phyloP scores from a whole-genome alignment of 2,797 vertebrate genomes.

The Pachyuromys duprasi region DNA sequence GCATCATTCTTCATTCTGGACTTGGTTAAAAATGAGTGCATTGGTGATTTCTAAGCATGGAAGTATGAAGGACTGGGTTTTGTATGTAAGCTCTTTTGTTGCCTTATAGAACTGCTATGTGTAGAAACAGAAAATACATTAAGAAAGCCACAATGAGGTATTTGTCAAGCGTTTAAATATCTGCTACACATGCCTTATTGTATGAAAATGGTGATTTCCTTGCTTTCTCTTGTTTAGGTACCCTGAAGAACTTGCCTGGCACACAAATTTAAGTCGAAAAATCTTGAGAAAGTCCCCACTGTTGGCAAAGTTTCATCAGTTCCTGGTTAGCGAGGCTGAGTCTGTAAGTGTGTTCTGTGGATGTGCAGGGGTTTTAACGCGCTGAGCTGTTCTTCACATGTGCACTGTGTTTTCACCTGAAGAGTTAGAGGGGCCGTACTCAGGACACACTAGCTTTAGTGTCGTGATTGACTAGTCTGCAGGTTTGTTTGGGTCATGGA shows the following conservation, averaged over 20 bases:
- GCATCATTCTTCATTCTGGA: background rate
- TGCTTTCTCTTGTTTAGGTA: constrained; percentile 90
- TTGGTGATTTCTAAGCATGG: background rate
- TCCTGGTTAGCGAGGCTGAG: constrained; percentile 98
- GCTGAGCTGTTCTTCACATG: accelerated
- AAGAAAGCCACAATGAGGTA: background rate
- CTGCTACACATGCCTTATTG: background rate
- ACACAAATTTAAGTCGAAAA: constrained; percentile 98
- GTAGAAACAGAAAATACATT: background rate
- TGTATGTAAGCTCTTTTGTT: background rate
- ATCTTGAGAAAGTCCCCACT: constrained; percentile 96
- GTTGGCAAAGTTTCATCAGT: constrained; percentile 98
- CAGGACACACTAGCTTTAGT: accelerated
- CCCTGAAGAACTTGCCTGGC: constrained; percentile 98
- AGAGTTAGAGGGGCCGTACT: background rate
- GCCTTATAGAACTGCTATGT: background rate
- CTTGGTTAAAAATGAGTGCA: accelerated
- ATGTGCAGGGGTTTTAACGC: background rate
- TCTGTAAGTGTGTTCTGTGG: constrained; percentile 90
- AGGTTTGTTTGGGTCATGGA: no score
- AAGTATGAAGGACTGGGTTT: background rate
- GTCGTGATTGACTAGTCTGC: accelerated
- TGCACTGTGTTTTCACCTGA: background rate
- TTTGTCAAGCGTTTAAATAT: background rate
- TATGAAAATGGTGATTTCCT: background rate